These are phyloP conservation scores for Apomyelois bistriatella DNA, from an alignment of 2,888 invertebrate species.

Conservation along the genomic window DNA sequence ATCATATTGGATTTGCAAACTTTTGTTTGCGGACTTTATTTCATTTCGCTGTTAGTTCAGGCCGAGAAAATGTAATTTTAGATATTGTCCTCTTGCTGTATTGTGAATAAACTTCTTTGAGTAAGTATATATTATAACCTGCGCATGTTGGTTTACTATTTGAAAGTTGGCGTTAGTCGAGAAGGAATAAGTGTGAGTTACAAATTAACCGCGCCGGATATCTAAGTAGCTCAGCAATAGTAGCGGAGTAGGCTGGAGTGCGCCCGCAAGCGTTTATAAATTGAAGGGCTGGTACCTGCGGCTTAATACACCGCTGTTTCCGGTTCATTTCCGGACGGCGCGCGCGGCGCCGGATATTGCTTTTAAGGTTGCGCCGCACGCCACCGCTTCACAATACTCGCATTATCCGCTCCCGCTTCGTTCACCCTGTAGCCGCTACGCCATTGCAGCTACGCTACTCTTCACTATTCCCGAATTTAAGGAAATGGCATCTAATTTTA, in stretches of 20 bases:
- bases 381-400: constrained; percentile 46
- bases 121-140: constrained; percentile 17
- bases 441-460: constrained; percentile 12
- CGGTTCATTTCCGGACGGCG: constrained; percentile 80
- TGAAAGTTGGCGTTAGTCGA: constrained; percentile 12
- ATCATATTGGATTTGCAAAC: constrained; percentile 81
- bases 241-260: constrained; percentile 50
- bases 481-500: too few relatives aligned
- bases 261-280: constrained; percentile 76
- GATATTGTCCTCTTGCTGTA: constrained; percentile 58
- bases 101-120: constrained; percentile 45
- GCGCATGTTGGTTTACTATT: background rate
- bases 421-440: constrained; percentile 19
- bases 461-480: background rate
- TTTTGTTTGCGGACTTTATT: constrained; percentile 80
- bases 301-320: constrained; percentile 81
- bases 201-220: constrained; percentile 69
- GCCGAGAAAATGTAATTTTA: constrained; percentile 72
- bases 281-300: constrained; percentile 79
- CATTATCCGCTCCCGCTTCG: constrained; percentile 31
- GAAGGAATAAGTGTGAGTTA: constrained; percentile 44
- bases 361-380: constrained; percentile 78
- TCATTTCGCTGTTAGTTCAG: constrained; percentile 77
- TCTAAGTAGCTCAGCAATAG: constrained; percentile 45
- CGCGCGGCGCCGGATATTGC: constrained; percentile 80